These are phyloP conservation scores for Coptotermes formosanus DNA, from an alignment of 1,140 invertebrate genomes.

Conservation along the genomic window DNA sequence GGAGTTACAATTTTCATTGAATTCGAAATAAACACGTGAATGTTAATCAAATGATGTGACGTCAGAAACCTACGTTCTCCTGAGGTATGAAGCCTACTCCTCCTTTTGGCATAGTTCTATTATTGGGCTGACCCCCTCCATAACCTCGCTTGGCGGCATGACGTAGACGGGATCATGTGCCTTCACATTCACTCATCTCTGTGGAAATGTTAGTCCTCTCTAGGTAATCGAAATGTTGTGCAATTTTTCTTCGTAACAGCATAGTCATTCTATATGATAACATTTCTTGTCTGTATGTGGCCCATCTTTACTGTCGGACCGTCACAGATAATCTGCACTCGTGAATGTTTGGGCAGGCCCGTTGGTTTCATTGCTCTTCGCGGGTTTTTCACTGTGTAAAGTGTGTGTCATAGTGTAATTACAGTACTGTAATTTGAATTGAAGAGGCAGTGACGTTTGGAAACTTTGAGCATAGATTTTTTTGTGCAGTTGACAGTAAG, in stretches of 20 bases:
- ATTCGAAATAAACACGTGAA: background rate
- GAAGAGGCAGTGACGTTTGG: background rate
- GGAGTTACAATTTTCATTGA: background rate
- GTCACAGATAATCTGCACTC: background rate
- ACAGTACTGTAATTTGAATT: background rate
- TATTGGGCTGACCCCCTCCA: background rate
- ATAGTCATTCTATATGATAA: background rate
- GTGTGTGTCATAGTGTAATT: background rate
- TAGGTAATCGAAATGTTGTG: background rate
- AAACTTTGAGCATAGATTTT: background rate
- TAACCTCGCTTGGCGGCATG: background rate
- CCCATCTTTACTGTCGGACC: background rate
- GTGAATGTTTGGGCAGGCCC: too few relatives aligned
- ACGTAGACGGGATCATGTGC: background rate
- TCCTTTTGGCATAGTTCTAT: background rate
- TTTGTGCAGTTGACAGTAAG: background rate
- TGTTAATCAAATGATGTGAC: conserved; percentile 1
- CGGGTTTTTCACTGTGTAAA: background rate
- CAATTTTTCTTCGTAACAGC: background rate
- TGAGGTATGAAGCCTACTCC: background rate
- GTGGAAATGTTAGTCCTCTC: background rate
- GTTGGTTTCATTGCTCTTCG: background rate
- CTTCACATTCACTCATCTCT: background rate
- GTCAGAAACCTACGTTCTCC: background rate
- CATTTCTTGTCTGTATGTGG: background rate